These are phyloP conservation scores for Bombus difficillimus DNA, from an alignment of 1,140 invertebrate genomes.

Conservation along the genomic window DNA sequence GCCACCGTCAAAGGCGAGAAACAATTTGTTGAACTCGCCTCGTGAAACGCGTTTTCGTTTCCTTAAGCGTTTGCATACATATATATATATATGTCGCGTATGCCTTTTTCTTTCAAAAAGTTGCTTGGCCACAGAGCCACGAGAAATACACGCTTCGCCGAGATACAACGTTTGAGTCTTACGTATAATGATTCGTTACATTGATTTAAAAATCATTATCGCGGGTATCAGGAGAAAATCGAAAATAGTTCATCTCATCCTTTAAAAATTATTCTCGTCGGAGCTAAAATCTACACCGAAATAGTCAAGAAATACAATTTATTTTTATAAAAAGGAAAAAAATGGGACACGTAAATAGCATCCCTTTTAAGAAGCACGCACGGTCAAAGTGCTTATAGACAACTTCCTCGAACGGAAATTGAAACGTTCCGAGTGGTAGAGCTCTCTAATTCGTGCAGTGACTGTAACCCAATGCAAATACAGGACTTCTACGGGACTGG, in stretches of 20 bases:
- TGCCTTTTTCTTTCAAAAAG: not conserved
- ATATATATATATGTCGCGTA: not conserved
- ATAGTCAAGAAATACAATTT: too few species aligned
- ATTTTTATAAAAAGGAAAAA: too few species aligned
- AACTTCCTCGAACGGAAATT: slow-evolving; percentile 27
- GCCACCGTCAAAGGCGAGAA: slow-evolving; percentile 39
- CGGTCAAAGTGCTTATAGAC: slow-evolving; percentile 13
- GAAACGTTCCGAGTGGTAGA: slow-evolving; percentile 23
- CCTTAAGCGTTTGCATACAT: not conserved
- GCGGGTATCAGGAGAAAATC: too few species aligned
- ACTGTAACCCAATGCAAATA: slow-evolving; percentile 16
- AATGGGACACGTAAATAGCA: not conserved
- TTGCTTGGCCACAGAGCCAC: not conserved
- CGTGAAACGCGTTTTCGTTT: not conserved
- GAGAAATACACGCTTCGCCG: not conserved
- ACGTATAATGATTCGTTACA: not conserved
- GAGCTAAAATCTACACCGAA: too few species aligned
- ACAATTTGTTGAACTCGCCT: slow-evolving; percentile 28
- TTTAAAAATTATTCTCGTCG: not conserved
- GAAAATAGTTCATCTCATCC: not conserved
- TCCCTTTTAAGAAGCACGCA: not conserved
- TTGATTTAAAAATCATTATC: not conserved
- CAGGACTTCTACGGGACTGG: not conserved
- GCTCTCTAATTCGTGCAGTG: slow-evolving; percentile 15
- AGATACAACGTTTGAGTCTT: not conserved